Base-by-base conservation (phyloP, 2,113 vertebrate genomes). In the Carassius auratus region DNA sequence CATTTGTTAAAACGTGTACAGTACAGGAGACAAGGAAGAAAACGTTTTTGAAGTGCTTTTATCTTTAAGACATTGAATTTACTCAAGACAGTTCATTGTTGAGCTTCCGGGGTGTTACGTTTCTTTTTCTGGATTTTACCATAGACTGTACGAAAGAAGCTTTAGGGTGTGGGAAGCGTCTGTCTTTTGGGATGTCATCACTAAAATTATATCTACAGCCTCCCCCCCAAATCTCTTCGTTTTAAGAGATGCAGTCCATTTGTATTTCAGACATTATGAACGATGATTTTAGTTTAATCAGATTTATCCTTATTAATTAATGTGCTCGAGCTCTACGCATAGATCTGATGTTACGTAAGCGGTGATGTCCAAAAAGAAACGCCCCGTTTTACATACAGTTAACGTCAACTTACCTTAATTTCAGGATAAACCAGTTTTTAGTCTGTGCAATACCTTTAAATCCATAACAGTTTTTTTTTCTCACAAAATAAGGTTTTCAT, bases 281-380 rank as follows among this genome's bases (percentile, higher is more conserved):
- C 17, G 50, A 77, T 48, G 0, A 57, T 6, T 81, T 50, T 0
- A 5, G 42, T n/a, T 81, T 81, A 19, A 26, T 14, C 3, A 23
- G 9, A 19, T 21, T 68, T 15, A 42, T 26, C 13, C 15, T 48
- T 30, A 30, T 45, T 42, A 73, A 42, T 73, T 42, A 4, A 74
- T 9, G 81, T 82, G 15, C 62, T 21, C 26, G 66, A 73, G 42
- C 42, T 69, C 15, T 45, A 82, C 45, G 45, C 79, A 71, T 38
- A 21, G 55, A 45, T 55, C 30, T 66, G 83, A 88, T 81, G 85
- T 90, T 89, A 90, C 85, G 62, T 84, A 89, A 87, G 75, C 75
- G 82, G 55, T 83, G 26, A 61, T 79, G 76, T 86, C 38, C 69
- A 19, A 71, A 8, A 52, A 66, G 61, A 77, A 62, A 76, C 69